phyloP scores from a whole-genome alignment of 1,140 invertebrate genomes.

The Acromyrmex echinatior region DNA sequence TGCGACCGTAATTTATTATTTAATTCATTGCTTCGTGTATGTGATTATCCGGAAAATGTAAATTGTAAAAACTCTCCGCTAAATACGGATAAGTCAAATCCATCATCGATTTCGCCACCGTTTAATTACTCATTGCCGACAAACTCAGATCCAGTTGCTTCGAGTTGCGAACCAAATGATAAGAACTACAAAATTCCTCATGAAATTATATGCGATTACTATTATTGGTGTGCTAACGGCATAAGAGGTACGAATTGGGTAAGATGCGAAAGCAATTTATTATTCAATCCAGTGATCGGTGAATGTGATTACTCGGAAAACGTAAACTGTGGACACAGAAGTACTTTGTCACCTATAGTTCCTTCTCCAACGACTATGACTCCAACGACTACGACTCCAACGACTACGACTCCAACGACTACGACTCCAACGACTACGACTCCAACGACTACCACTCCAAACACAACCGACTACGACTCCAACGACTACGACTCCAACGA shows the following conservation, averaged over 20 bases:
- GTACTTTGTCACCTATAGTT: too few species aligned
- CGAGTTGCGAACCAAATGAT: not conserved
- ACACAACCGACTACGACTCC: too few species aligned
- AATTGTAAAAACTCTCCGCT: not conserved
- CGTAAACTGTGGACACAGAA: not conserved
- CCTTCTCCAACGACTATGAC: too few species aligned
- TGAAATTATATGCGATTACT: conserved; percentile 86
- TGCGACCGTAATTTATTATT: conserved; percentile 87
- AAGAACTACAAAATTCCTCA: conserved; percentile 81
- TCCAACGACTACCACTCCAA: not conserved
- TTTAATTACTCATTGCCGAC: not conserved
- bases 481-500: too few species aligned
- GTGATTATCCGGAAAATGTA: conserved; percentile 78
- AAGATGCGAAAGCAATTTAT: conserved; percentile 84
- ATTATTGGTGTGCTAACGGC: conserved; percentile 87
- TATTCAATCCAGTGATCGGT: conserved; percentile 86
- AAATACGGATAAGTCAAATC: conserved; percentile 65
- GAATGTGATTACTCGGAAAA: conserved; percentile 81
- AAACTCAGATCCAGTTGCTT: not conserved
- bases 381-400: not conserved
- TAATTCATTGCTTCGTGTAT: conserved; percentile 85
- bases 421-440: not conserved
- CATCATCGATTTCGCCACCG: not conserved
- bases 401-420: not conserved
- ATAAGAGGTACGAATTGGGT: conserved; percentile 77